phyloP scores from a whole-genome alignment of 64 coral and sea anemone genomes.

The Montipora foliosa region DNA sequence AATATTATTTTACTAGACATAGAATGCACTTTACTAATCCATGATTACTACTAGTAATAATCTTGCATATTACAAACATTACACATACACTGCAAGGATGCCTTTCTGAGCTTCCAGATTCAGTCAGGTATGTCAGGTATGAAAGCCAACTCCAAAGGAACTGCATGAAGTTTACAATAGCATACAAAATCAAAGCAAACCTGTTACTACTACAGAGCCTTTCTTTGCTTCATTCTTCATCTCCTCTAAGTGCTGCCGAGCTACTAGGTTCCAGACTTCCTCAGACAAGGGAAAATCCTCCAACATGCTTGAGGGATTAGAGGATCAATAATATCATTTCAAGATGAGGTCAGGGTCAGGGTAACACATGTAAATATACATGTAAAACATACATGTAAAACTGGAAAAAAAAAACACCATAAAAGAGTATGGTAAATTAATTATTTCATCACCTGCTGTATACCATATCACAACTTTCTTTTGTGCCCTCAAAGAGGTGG shows the following conservation, averaged over 20 bases:
- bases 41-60: too few species aligned
- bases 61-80: too few species aligned
- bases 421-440: neutral
- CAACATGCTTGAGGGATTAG: constrained; percentile 36
- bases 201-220: constrained; percentile 66
- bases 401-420: too few species aligned
- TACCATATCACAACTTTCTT: constrained; percentile 72
- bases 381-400: neutral
- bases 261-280: constrained; percentile 85
- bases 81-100: too few species aligned
- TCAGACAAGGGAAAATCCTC: constrained; percentile 84
- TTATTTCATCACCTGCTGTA: constrained; percentile 73
- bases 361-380: neutral
- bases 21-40: too few species aligned
- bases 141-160: too few species aligned
- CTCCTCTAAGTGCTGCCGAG: constrained; percentile 70
- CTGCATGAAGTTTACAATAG: too few species aligned
- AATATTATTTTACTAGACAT: too few species aligned
- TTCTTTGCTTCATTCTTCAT: constrained; percentile 48
- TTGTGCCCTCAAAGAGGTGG: constrained; percentile 84
- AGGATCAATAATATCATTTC: too few species aligned
- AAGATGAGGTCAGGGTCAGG: neutral
- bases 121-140: too few species aligned
- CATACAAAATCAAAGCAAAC: constrained; percentile 6
- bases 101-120: too few species aligned